Base-by-base conservation (phyloP, 2,113 vertebrate species). In the Herpailurus yagouaroundi region DNA sequence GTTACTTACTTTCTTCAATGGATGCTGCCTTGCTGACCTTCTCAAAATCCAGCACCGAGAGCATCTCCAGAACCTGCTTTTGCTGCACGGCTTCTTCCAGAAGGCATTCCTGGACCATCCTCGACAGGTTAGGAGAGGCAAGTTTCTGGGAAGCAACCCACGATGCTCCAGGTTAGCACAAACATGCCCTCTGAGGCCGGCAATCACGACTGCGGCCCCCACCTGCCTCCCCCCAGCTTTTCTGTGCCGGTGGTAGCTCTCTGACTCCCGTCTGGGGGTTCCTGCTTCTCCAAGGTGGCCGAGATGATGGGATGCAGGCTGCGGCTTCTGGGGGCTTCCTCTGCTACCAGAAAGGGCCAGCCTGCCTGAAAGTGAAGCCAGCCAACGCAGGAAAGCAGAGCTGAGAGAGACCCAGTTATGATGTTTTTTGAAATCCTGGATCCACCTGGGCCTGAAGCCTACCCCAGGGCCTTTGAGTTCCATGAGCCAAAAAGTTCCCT, bases 1-100 rank as follows among this genome's bases (percentile, higher is more conserved):
- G 57, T 27, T 52, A 98, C 99, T 98, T 97, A 99, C 99, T 98
- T 45, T 99, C 98, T 60, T 99, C 98, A 1, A 98, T 29, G 10
- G 97, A 98, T 1, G 79, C 83, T 4, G 98, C 96, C 82, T 96
- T 96, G 84, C 89, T 73, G 82, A 94, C 97, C 74, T 98, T 98
- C 91, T 97, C 95, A 52, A 94, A 97, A 94, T 98, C 99, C 16
- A 99, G 95, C 41, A 96, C 94, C 31, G 98, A 97, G 10, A 99
- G 98, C 3, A 98, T 97, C 55, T 99, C 98, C 90, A 99, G 98
- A 4, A 99, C 97, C 63, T 76, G 97, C 0, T 97, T 98, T 86
- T 99, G 99, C 92, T 97, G 98, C 0, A 16, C 97, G 0, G 98
- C 98, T 82, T 99, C 99, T 68, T 99, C 99, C 96, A 99, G 68